These are phyloP conservation scores for Larimichthys crocea DNA, from an alignment of 2,113 vertebrate genomes.

Conservation along the genomic window DNA sequence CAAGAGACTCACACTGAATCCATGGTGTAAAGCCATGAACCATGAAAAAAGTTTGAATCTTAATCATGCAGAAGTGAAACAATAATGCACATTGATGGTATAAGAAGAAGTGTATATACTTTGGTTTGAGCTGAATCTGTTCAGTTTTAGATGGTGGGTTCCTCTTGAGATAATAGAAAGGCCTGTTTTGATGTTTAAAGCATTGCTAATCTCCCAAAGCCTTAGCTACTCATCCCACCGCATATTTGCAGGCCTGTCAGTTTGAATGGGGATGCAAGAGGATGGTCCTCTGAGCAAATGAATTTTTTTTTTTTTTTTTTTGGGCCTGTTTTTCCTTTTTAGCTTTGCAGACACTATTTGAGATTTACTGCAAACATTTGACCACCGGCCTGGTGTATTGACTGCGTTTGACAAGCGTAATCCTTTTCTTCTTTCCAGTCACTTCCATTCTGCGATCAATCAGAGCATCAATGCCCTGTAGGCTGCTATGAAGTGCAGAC, in stretches of 20 bases:
- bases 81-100: slow-evolving; percentile 70
- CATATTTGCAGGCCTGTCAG: slow-evolving; percentile 81
- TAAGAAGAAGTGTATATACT: slow-evolving; percentile 62
- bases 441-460: slow-evolving; percentile 93
- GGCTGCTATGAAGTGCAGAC: slow-evolving; percentile 90
- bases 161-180: slow-evolving; percentile 73
- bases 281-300: slow-evolving; percentile 74
- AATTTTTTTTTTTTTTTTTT: slow-evolving; percentile 56
- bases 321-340: slow-evolving; percentile 75
- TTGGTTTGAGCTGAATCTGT: slow-evolving; percentile 59
- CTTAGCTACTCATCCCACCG: slow-evolving; percentile 68
- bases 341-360: slow-evolving; percentile 87
- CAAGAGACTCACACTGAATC: slow-evolving; percentile 48
- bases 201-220: slow-evolving; percentile 81
- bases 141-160: slow-evolving; percentile 64
- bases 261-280: slow-evolving; percentile 70
- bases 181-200: slow-evolving; percentile 78
- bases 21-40: slow-evolving; percentile 8
- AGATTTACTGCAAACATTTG: slow-evolving; percentile 90
- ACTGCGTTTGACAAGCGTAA: slow-evolving; percentile 90
- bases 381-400: slow-evolving; percentile 84
- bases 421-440: slow-evolving; percentile 91
- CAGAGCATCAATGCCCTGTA: slow-evolving; percentile 89
- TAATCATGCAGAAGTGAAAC: slow-evolving; percentile 59
- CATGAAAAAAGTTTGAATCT: slow-evolving; percentile 54